Conservation (phyloP, 2,888 invertebrate species). For the Agelastica alni region DNA sequence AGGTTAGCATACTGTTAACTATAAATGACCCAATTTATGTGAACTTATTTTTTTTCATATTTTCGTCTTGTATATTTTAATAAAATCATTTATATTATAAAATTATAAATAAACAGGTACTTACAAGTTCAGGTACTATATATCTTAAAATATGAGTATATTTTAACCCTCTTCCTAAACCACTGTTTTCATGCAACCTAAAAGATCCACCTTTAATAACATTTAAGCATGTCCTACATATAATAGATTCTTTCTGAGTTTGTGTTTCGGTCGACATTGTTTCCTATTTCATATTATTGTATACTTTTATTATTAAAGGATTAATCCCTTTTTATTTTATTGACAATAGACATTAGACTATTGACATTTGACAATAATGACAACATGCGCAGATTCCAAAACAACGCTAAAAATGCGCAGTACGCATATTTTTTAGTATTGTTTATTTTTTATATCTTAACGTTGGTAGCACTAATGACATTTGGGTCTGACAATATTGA, state of each 20-base stretch:
- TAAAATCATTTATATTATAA: too few relatives aligned
- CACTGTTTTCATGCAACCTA: conserved; percentile 17
- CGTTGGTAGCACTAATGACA: neutral
- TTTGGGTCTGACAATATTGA: too few relatives aligned
- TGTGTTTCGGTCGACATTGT: conserved; percentile 17
- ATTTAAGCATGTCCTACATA: conserved; percentile 30
- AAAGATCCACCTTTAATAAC: conserved; percentile 9
- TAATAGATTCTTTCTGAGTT: conserved; percentile 8
- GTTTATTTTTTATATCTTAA: neutral
- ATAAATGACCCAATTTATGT: too few relatives aligned
- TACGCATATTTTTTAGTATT: neutral
- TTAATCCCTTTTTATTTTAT: neutral
- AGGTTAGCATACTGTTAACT: too few relatives aligned
- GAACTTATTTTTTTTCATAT: too few relatives aligned
- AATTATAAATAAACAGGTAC: too few relatives aligned
- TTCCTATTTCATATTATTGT: conserved; percentile 2
- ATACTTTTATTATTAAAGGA: neutral
- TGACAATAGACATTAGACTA: conserved; percentile 10
- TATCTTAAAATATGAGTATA: conserved; percentile 25
- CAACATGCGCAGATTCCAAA: conserved; percentile 6
- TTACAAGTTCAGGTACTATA: conserved; percentile 30
- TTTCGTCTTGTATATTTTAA: too few relatives aligned
- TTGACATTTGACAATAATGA: conserved; percentile 10
- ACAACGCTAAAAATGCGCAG: conserved; percentile 4
- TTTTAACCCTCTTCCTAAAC: conserved; percentile 10